Percentiles rank a stretch among this genome's conserved stretches.
Conservation (phyloP, 2,797 vertebrate species). For the Furcifer pardalis region DNA sequence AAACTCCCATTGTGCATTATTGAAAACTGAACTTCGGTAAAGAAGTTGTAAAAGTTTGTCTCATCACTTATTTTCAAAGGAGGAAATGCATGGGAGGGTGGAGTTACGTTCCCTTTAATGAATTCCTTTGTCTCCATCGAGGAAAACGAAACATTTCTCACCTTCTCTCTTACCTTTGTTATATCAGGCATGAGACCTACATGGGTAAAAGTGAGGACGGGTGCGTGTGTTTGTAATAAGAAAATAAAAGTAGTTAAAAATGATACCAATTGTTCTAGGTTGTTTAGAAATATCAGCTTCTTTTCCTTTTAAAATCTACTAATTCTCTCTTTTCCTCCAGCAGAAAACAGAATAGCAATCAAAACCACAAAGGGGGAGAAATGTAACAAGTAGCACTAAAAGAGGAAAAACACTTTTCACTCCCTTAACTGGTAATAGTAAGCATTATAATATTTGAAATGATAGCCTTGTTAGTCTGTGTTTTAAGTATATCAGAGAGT, state of each 20-base stretch:
- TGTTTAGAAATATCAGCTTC: background rate
- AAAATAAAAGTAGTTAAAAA: background rate
- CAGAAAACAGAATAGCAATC: background rate
- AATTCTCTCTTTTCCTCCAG: background rate
- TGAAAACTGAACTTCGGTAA: background rate
- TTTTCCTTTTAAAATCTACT: background rate
- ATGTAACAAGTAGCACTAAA: background rate
- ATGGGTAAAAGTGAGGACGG: background rate
- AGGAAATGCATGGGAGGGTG: rapidly evolving
- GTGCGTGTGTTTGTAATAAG: too few species aligned
- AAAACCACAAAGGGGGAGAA: background rate
- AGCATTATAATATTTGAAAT: too few species aligned
- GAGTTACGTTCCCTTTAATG: background rate
- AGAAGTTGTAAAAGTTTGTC: background rate
- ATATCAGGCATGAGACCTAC: background rate
- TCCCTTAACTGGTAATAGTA: too few species aligned
- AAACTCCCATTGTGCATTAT: rapidly evolving
- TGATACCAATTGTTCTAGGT: background rate
- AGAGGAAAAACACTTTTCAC: background rate
- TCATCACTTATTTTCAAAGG: background rate
- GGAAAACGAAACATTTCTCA: background rate
- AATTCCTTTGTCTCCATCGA: background rate
- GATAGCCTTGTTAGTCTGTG: too few species aligned
- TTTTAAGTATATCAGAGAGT: too few species aligned
- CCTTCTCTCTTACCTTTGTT: background rate